Evolutionary conservation across 2,797 vertebrate genomes (phyloP).

Genomic region (Tangara arthus): DNA sequence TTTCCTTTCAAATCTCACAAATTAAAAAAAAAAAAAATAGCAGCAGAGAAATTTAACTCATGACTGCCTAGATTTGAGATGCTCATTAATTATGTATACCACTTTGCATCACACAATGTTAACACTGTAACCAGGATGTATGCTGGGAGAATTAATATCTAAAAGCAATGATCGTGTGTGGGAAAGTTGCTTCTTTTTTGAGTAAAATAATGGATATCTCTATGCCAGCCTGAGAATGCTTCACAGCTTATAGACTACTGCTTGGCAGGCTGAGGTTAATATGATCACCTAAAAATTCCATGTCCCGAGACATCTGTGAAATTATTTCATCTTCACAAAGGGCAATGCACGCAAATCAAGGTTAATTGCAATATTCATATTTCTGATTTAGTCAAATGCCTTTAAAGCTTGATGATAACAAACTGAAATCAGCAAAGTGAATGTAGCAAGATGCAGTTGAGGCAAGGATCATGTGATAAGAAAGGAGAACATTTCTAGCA

Average conservation of each 20-base stretch:
- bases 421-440: not conserved
- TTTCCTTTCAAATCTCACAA: not conserved
- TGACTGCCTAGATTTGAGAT: not conserved
- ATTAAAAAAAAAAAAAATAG: not conserved
- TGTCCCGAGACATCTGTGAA: not conserved
- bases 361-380: constrained; percentile 20
- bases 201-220: not conserved
- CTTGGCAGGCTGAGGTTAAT: not conserved
- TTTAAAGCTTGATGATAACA: not conserved
- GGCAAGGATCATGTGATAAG: not conserved
- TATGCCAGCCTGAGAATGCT: not conserved
- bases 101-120: not conserved
- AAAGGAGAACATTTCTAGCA: not conserved
- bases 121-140: not conserved
- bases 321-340: not conserved
- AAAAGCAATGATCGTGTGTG: not conserved
- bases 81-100: constrained; percentile 39
- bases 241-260: not conserved
- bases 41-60: not conserved
- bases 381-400: not conserved
- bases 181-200: not conserved
- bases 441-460: accelerated
- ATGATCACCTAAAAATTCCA: not conserved
- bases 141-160: not conserved
- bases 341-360: not conserved